phyloP scores from a whole-genome alignment of 2,888 invertebrate genomes.

The Drosophila pseudotakahashii region DNA sequence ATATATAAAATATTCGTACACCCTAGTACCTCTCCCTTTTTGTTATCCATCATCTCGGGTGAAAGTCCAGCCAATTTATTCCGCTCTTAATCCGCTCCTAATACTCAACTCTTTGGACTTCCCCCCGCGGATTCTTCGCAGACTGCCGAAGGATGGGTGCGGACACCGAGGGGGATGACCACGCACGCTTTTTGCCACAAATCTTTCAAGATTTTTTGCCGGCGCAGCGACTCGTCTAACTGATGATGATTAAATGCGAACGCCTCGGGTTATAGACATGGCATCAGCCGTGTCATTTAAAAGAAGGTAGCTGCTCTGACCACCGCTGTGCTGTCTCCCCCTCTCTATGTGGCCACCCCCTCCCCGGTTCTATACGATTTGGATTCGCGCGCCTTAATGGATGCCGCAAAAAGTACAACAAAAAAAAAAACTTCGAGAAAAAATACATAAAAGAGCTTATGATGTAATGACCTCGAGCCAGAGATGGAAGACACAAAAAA shows the following conservation, averaged over 20 bases:
- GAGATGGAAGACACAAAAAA: slow-evolving; percentile 27
- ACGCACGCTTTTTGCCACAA: slow-evolving; percentile 76
- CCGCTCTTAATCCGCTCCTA: slow-evolving; percentile 56
- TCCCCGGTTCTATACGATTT: slow-evolving; percentile 54
- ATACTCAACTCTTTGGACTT: slow-evolving; percentile 48
- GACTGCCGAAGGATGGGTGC: slow-evolving; percentile 17
- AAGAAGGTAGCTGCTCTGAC: slow-evolving; percentile 71
- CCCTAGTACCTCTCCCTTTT: background rate
- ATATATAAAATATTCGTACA: no score
- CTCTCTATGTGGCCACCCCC: background rate
- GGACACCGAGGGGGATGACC: slow-evolving; percentile 48
- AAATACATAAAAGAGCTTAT: slow-evolving; percentile 65
- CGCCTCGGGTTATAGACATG: slow-evolving; percentile 82
- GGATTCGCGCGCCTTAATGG: slow-evolving; percentile 77
- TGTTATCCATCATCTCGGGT: slow-evolving; percentile 11
- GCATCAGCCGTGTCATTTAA: slow-evolving; percentile 81
- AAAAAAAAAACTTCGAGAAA: slow-evolving; percentile 15
- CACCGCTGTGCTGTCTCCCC: slow-evolving; percentile 41
- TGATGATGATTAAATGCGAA: slow-evolving; percentile 82
- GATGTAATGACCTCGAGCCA: slow-evolving; percentile 74
- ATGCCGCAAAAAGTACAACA: slow-evolving; percentile 51
- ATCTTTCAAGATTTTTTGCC: slow-evolving; percentile 65
- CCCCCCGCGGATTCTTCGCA: slow-evolving; percentile 26
- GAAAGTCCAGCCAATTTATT: slow-evolving; percentile 51
- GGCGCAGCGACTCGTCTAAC: slow-evolving; percentile 70